Base-by-base conservation (phyloP, 1,140 invertebrate genomes). In the Apis laboriosa region DNA sequence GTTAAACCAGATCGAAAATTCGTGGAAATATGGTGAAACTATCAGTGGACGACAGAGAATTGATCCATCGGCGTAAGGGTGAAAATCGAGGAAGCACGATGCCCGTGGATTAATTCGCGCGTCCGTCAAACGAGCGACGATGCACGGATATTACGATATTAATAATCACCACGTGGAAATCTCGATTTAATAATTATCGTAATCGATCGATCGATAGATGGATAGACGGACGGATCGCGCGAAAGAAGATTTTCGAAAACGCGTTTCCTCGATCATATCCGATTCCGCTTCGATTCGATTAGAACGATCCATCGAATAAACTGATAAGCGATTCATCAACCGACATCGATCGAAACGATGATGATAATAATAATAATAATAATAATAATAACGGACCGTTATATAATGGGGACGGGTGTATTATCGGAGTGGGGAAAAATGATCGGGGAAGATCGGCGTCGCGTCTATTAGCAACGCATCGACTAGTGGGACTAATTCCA, bases 71-170 rank as follows among this genome's bases (percentile, higher is more conserved):
- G 68, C 72, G 60, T 77, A 71, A 66, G 56, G 76, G 53, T 43
- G 72, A 78, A 58, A 73, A 83, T 86, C 84, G 85, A 81, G 71
- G 21, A 15, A 55, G 9, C n/a, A n/a, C 55, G 58, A 3, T 58
- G 70, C 19, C 84, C 80, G 60, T 63, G 60, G 67, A 86, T 84
- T 86, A 86, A 86, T 84, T 84, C 77, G 17, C 43, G 66, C 68
- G 72, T 77, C 76, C 51, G 60, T 84, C 85, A 84, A 80, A 84
- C 77, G 66, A 68, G 53, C 72, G 61, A 76, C 80, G 58, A 76
- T 73, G 70, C 63, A 24, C 60, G 53, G 63, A 24, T 61, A 73
- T 86, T 80, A 80, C 43, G 61, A 67, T 24, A 24, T 87, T 87
- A 87, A 84, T 87, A 87, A 86, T 67, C 51, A 34, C 55, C 64